Conservation (phyloP, 2,113 vertebrate species). For the Perca schrenkii region DNA sequence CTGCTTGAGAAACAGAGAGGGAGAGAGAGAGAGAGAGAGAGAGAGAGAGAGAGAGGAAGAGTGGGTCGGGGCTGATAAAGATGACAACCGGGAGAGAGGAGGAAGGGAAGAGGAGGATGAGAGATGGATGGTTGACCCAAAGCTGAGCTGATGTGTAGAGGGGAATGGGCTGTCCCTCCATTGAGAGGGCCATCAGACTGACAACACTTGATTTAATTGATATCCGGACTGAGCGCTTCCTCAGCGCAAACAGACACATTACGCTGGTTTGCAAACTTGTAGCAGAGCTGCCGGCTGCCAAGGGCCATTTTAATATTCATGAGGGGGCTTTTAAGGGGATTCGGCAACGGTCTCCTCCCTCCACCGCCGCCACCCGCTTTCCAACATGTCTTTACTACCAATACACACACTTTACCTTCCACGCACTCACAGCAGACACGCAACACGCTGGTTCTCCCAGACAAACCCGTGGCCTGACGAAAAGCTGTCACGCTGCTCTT, state of each 20-base stretch:
- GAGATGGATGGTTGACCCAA: conserved; percentile 97
- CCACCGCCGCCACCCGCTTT: conserved; percentile 49
- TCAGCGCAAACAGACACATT: conserved; percentile 93
- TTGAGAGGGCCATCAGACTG: conserved; percentile 92
- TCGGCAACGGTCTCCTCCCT: conserved; percentile 55
- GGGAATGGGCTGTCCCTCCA: conserved; percentile 95
- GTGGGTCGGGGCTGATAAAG: conserved; percentile 56
- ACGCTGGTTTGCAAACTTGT: conserved; percentile 96
- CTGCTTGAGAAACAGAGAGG: conserved; percentile 86
- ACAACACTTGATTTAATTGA: conserved; percentile 96
- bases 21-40: conserved; percentile 33
- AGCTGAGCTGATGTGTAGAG: conserved; percentile 89
- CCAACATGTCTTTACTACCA: conserved; percentile 68
- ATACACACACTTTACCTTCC: conserved; percentile 65
- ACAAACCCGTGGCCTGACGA: conserved; percentile 82
- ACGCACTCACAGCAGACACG: conserved; percentile 42
- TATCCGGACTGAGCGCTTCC: conserved; percentile 89
- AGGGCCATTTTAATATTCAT: conserved; percentile 82
- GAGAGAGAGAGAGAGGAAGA: conserved; percentile 14
- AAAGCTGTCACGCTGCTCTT: conserved; percentile 89
- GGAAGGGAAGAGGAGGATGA: conserved; percentile 62
- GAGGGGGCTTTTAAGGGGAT: conserved; percentile 79
- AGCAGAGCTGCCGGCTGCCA: conserved; percentile 74
- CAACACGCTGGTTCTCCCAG: conserved; percentile 56
- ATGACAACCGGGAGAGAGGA: conserved; percentile 60